These are phyloP conservation scores for Hofmannophila pseudospretella DNA, from an alignment of 2,888 invertebrate genomes.

Conservation along the genomic window DNA sequence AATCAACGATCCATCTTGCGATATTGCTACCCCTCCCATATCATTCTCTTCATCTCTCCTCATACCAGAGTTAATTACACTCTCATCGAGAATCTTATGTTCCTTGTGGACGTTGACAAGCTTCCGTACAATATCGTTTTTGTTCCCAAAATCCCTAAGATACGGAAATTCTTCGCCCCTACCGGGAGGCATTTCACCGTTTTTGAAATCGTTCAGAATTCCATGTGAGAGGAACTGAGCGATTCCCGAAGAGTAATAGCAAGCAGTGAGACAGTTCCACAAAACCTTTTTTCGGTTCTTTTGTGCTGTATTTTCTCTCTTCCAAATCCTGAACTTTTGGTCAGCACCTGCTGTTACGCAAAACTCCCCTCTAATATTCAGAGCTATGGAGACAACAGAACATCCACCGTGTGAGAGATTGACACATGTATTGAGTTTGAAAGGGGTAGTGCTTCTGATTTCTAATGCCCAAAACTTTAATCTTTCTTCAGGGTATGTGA, in stretches of 20 bases:
- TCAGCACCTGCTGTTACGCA: slow-evolving; percentile 68
- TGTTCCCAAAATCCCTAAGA: slow-evolving; percentile 25
- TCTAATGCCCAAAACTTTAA: slow-evolving; percentile 59
- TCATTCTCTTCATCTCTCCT: slow-evolving; percentile 35
- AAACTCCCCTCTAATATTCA: slow-evolving; percentile 52
- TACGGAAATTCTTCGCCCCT: slow-evolving; percentile 33
- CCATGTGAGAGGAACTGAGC: slow-evolving; percentile 48
- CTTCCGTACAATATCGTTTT: slow-evolving; percentile 45
- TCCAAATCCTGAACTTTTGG: slow-evolving; percentile 66
- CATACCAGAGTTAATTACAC: slow-evolving; percentile 23
- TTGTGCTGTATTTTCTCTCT: slow-evolving; percentile 32
- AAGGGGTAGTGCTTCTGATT: slow-evolving; percentile 36
- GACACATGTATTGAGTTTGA: slow-evolving; percentile 58
- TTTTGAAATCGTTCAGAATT: slow-evolving; percentile 51
- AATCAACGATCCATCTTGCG: slow-evolving; percentile 68
- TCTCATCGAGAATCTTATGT: slow-evolving; percentile 23
- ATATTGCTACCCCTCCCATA: slow-evolving; percentile 66
- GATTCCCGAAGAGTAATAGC: slow-evolving; percentile 64
- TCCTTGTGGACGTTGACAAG: slow-evolving; percentile 58
- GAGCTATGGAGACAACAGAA: slow-evolving; percentile 51
- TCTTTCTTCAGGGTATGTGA: slow-evolving; percentile 59
- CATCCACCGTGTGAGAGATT: slow-evolving; percentile 66
- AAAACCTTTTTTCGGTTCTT: slow-evolving; percentile 27
- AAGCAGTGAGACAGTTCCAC: slow-evolving; percentile 62
- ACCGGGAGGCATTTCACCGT: slow-evolving; percentile 22